Evolutionary conservation across 1,140 invertebrate genomes (phyloP).

Genomic region (Monomorium pharaonis): DNA sequence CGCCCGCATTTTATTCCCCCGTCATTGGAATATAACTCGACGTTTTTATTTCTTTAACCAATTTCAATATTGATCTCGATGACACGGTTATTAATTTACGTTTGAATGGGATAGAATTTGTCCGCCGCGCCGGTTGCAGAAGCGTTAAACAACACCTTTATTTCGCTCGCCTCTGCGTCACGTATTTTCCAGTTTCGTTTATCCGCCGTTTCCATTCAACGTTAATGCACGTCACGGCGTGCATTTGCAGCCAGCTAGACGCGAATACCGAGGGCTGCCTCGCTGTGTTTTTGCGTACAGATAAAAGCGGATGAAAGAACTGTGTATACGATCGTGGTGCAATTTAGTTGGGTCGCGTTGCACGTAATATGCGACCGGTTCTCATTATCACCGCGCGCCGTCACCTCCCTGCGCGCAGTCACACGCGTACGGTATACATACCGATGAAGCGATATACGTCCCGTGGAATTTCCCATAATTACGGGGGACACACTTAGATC

Average conservation of each 20-base stretch:
- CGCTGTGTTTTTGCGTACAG: constrained; percentile 46
- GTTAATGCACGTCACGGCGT: not conserved
- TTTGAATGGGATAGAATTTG: not conserved
- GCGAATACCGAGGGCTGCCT: not conserved
- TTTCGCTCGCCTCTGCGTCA: not conserved
- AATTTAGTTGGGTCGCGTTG: constrained; percentile 39
- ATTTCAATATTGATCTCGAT: not conserved
- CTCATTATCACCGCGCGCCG: constrained; percentile 18
- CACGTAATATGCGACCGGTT: constrained; percentile 34
- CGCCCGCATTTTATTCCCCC: not conserved
- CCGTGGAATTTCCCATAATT: not conserved
- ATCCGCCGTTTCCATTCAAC: not conserved
- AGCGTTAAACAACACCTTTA: not conserved
- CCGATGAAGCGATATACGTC: constrained; percentile 19
- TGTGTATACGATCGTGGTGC: constrained; percentile 12
- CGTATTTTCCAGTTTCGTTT: not conserved
- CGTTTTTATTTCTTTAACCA: not conserved
- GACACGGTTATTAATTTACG: not conserved
- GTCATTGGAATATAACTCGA: not conserved
- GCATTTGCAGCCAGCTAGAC: constrained; percentile 15
- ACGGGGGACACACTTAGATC: not conserved
- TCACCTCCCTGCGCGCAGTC: not conserved
- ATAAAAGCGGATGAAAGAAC: constrained; percentile 48
- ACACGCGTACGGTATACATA: constrained; percentile 1
- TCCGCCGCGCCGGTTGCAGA: not conserved